Conservation (phyloP, 2,113 vertebrate genomes). For the Notiomystis cincta region DNA sequence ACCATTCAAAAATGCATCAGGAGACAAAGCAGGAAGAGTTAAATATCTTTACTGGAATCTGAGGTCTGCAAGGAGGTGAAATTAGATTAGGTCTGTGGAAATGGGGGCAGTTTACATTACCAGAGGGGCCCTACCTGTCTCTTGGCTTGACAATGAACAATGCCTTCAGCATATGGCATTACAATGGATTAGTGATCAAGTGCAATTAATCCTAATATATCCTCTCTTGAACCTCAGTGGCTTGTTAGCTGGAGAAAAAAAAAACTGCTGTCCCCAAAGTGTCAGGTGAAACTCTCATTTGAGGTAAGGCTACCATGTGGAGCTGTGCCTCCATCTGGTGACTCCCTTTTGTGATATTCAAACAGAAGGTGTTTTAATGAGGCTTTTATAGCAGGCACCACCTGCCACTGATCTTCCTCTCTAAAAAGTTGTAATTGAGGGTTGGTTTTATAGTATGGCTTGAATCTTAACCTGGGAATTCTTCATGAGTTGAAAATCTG, state of each 20-base stretch:
- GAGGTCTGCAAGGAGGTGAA: conserved; percentile 66
- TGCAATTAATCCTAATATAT: conserved; percentile 78
- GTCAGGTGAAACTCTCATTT: conserved; percentile 76
- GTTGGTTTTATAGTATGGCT: conserved; percentile 72
- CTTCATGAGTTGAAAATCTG: conserved; percentile 71
- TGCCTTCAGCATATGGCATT: conserved; percentile 71
- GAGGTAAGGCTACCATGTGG: conserved; percentile 74
- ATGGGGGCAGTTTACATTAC: conserved; percentile 68
- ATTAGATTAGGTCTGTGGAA: conserved; percentile 73
- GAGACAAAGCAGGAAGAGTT: conserved; percentile 70
- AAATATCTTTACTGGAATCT: conserved; percentile 72
- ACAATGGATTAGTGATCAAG: conserved; percentile 75
- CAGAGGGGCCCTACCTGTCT: conserved; percentile 74
- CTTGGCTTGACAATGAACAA: conserved; percentile 72
- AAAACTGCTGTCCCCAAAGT: conserved; percentile 65
- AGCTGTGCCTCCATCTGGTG: conserved; percentile 79
- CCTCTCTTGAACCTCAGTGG: conserved; percentile 70
- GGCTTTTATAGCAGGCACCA: conserved; percentile 75
- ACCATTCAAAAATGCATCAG: conserved; percentile 72
- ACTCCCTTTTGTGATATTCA: conserved; percentile 75
- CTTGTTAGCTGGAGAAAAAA: conserved; percentile 67
- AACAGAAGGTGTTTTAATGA: conserved; percentile 84
- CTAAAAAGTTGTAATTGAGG: conserved; percentile 75
- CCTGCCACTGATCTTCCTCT: conserved; percentile 77
- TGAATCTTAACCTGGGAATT: conserved; percentile 75